phyloP scores from a whole-genome alignment of 2,888 invertebrate genomes.

The Arrhopalites spinosus region DNA sequence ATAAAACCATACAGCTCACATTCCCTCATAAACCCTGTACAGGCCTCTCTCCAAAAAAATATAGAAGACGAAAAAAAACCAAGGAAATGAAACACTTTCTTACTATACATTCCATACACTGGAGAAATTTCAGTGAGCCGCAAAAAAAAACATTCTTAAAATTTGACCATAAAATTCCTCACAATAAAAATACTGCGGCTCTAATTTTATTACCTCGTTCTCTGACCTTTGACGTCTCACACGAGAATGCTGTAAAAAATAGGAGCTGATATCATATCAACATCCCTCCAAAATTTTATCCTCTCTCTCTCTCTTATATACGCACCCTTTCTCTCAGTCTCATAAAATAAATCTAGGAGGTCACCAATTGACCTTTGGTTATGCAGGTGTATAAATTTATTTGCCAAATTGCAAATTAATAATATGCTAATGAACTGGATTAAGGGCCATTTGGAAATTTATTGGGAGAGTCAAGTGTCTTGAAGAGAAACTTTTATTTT shows the following conservation, averaged over 20 bases:
- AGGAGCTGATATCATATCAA: too few species aligned
- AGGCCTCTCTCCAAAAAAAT: background rate
- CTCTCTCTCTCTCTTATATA: conserved; percentile 6
- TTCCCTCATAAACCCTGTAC: conserved; percentile 5
- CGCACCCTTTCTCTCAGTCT: conserved; percentile 24
- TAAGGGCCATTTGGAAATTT: too few species aligned
- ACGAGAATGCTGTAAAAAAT: background rate
- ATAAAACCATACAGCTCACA: conserved; percentile 26
- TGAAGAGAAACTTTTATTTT: too few species aligned
- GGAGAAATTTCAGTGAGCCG: background rate
- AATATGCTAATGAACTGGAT: too few species aligned
- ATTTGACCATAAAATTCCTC: conserved; percentile 15
- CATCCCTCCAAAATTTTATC: too few species aligned
- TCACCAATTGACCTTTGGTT: background rate
- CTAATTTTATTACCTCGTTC: conserved; percentile 22
- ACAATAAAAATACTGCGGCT: conserved; percentile 33
- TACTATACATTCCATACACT: background rate
- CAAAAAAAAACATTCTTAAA: conserved; percentile 11
- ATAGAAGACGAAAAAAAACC: background rate
- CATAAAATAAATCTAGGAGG: background rate
- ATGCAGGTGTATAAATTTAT: too few species aligned
- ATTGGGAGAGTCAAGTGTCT: too few species aligned
- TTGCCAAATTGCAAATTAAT: too few species aligned
- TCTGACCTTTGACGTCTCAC: conserved; percentile 8
- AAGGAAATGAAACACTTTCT: background rate